These are phyloP conservation scores for Clarias laeviceps DNA, from an alignment of 2,797 vertebrate species.

Conservation along the genomic window DNA sequence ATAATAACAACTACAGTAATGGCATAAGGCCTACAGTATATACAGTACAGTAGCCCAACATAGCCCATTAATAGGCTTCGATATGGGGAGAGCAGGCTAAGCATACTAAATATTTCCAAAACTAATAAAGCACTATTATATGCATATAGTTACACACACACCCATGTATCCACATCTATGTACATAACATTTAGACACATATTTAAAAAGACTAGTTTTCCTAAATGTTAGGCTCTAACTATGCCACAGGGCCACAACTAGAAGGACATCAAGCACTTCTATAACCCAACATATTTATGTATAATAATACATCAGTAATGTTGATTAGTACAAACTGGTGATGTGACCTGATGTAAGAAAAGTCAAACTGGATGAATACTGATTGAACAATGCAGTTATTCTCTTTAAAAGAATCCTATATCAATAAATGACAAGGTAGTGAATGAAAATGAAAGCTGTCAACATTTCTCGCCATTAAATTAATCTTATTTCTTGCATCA, in stretches of 20 bases:
- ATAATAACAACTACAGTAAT: no score
- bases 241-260: not conserved
- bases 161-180: not conserved
- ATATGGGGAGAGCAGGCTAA: not conserved
- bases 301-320: not conserved
- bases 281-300: not conserved
- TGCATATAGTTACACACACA: slow-evolving; percentile 2
- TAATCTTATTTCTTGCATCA: slow-evolving; percentile 33
- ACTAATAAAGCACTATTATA: not conserved
- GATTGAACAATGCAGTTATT: slow-evolving; percentile 39
- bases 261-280: not conserved
- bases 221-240: not conserved
- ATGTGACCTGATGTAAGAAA: not conserved
- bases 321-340: not conserved
- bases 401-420: slow-evolving; percentile 37
- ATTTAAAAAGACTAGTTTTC: not conserved
- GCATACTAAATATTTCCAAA: not conserved
- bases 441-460: slow-evolving; percentile 46
- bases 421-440: slow-evolving; percentile 32
- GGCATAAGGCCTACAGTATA: no score
- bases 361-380: slow-evolving; percentile 19
- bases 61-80: not conserved
- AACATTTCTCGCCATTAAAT: slow-evolving; percentile 32
- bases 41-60: no score
- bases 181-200: not conserved